These are phyloP conservation scores for Okamejei kenojei DNA, from an alignment of 2,797 vertebrate genomes.

Conservation along the genomic window DNA sequence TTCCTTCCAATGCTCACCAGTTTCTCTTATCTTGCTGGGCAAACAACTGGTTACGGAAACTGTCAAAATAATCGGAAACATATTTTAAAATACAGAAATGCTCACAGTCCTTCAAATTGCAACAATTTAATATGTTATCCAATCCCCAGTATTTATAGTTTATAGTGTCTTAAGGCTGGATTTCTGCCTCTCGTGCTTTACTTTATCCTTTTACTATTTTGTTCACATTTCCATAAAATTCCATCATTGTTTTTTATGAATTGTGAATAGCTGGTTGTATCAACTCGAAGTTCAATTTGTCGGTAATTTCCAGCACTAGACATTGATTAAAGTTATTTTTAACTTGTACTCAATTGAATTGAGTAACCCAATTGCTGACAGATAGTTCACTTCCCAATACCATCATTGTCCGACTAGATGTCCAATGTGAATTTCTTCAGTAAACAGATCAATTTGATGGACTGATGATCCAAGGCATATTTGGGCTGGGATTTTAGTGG, in stretches of 20 bases:
- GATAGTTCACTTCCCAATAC: constrained; percentile 55
- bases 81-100: neutral
- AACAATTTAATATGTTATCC: neutral
- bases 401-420: constrained; percentile 51
- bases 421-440: constrained; percentile 61
- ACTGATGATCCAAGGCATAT: constrained; percentile 54
- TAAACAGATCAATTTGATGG: constrained; percentile 56
- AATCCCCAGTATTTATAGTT: neutral
- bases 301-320: constrained; percentile 45
- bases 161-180: constrained; percentile 4
- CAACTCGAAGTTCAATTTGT: constrained; percentile 40
- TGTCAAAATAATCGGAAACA: neutral
- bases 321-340: constrained; percentile 53
- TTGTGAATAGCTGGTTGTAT: constrained; percentile 50
- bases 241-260: neutral
- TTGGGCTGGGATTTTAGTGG: constrained; percentile 50
- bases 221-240: constrained; percentile 6
- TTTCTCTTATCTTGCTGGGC: neutral
- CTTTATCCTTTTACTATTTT: neutral
- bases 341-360: constrained; percentile 47
- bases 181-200: constrained; percentile 16
- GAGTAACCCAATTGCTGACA: constrained; percentile 56
- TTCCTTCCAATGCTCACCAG: neutral
- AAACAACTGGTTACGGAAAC: neutral
- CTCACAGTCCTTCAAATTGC: neutral